Evolutionary conservation across 2,797 vertebrate species (phyloP).

Genomic region (Sebastes trivittatus): DNA sequence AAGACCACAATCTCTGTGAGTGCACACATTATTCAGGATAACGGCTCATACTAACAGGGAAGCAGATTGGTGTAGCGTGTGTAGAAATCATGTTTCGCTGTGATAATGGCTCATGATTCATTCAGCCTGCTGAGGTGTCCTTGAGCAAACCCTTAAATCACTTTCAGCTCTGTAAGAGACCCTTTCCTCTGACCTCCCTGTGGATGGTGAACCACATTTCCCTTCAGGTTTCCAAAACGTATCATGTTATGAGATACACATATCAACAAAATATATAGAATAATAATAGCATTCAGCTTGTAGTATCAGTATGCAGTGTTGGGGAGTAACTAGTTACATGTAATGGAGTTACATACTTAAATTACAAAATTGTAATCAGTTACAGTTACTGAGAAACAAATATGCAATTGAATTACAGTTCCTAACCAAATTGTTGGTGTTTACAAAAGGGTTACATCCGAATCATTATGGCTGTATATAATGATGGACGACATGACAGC

Average conservation of each 20-base stretch:
- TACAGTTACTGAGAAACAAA: background rate
- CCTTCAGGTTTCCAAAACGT: background rate
- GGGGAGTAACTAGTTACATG: background rate
- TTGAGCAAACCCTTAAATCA: slow-evolving; percentile 36
- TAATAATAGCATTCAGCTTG: background rate
- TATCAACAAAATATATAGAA: background rate
- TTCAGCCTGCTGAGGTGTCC: slow-evolving; percentile 30
- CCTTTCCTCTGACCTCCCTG: background rate
- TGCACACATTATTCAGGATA: slow-evolving; percentile 15
- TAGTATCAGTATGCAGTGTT: background rate
- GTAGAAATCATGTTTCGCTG: slow-evolving; percentile 2
- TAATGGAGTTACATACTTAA: background rate
- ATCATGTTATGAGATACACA: background rate
- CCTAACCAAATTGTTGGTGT: background rate
- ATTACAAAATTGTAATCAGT: background rate
- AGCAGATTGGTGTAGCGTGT: background rate
- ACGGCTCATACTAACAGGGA: background rate
- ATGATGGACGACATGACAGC: too few species aligned
- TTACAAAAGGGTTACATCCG: background rate
- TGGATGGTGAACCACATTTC: background rate
- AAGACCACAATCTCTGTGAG: background rate
- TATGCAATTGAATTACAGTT: background rate
- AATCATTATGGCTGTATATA: background rate
- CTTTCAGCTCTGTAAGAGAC: background rate
- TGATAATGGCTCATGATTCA: slow-evolving; percentile 33